Evolutionary conservation across 2,888 invertebrate species (phyloP).

Genomic region (Heliconius erato): DNA sequence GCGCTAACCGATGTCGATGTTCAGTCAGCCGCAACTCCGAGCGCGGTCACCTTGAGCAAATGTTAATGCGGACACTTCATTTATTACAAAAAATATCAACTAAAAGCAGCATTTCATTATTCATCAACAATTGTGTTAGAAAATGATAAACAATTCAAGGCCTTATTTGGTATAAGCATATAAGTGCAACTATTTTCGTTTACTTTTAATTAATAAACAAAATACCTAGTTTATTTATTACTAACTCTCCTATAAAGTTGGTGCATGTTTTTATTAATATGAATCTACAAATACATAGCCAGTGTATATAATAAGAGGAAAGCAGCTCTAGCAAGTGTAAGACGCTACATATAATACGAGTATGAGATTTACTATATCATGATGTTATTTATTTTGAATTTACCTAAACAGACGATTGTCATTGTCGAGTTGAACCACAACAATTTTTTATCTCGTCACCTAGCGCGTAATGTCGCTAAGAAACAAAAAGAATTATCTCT

Average conservation of each 20-base stretch:
- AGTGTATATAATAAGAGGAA: no score
- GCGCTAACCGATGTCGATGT: slow-evolving; percentile 70
- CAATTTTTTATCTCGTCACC: neutral
- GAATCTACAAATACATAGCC: no score
- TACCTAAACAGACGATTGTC: neutral
- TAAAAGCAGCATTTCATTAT: slow-evolving; percentile 68
- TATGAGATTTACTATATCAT: neutral
- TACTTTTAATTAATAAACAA: neutral
- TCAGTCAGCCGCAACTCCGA: slow-evolving; percentile 81
- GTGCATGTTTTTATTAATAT: no score
- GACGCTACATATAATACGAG: neutral
- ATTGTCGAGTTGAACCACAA: neutral
- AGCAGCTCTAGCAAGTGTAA: neutral
- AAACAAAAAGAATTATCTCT: no score
- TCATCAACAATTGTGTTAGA: slow-evolving; percentile 61
- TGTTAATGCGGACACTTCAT: slow-evolving; percentile 80
- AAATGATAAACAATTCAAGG: slow-evolving; percentile 66
- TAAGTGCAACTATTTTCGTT: neutral
- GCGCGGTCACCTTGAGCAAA: slow-evolving; percentile 84
- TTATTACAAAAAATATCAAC: slow-evolving; percentile 71
- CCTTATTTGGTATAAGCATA: slow-evolving; percentile 31
- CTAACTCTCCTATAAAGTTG: no score
- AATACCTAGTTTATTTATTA: neutral
- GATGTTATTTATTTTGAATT: neutral
- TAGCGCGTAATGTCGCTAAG: no score